These are phyloP conservation scores for Hofmannophila pseudospretella DNA, from an alignment of 2,888 invertebrate genomes.

Conservation along the genomic window DNA sequence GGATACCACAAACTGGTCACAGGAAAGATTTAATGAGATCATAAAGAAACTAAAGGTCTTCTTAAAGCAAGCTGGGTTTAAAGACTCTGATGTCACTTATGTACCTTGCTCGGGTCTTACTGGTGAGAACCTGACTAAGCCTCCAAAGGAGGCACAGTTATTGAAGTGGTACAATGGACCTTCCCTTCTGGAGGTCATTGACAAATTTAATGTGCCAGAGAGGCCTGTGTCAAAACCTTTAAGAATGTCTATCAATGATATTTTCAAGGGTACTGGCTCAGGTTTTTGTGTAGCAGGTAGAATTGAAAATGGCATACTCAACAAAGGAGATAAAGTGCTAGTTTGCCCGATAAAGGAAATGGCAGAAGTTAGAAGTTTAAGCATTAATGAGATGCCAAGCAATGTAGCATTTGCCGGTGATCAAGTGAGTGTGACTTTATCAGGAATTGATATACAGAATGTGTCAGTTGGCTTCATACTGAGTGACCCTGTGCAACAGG, in stretches of 20 bases:
- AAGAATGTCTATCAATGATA: conserved; percentile 94
- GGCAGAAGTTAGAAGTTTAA: conserved; percentile 87
- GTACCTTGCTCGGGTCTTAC: conserved; percentile 98
- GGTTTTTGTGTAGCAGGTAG: conserved; percentile 94
- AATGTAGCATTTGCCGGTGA: conserved; percentile 95
- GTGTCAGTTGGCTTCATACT: conserved; percentile 92
- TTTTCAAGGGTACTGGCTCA: conserved; percentile 95
- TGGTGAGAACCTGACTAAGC: conserved; percentile 91
- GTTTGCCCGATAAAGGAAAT: conserved; percentile 91
- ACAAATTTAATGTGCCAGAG: conserved; percentile 91
- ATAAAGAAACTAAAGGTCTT: conserved; percentile 87
- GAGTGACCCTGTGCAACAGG: conserved; percentile 88
- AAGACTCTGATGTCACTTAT: conserved; percentile 90
- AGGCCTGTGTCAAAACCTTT: conserved; percentile 93
- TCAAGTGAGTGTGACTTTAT: conserved; percentile 89
- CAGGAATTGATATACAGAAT: conserved; percentile 90
- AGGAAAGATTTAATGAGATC: conserved; percentile 94
- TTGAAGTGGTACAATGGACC: conserved; percentile 90
- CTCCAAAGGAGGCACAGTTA: conserved; percentile 80
- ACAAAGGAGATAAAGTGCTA: conserved; percentile 90
- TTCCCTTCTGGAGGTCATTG: conserved; percentile 90
- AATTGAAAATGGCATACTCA: conserved; percentile 93
- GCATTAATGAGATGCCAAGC: conserved; percentile 84
- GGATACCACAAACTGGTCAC: conserved; percentile 96
- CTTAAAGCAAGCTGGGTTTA: conserved; percentile 94